Conservation (phyloP, 1,140 invertebrate genomes). For the Hylaeus anthracinus region DNA sequence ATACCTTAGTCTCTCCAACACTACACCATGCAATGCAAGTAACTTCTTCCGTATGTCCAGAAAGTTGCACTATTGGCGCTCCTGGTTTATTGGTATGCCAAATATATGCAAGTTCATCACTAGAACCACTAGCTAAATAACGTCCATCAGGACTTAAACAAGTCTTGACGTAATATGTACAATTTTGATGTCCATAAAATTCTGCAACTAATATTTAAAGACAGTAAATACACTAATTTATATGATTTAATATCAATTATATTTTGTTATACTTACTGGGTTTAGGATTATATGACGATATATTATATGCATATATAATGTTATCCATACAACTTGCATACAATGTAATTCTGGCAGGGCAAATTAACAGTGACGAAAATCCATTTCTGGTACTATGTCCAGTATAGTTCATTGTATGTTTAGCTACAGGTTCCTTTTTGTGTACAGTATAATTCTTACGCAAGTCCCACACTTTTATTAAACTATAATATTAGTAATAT, state of each 20-base stretch:
- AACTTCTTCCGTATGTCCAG: constrained; percentile 90
- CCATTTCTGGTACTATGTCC: constrained; percentile 87
- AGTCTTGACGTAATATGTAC: constrained; percentile 91
- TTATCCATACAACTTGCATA: constrained; percentile 94
- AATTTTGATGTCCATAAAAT: constrained; percentile 86
- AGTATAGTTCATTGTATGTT: constrained; percentile 86
- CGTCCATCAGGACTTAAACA: constrained; percentile 89
- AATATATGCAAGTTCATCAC: constrained; percentile 91
- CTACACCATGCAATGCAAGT: constrained; percentile 91
- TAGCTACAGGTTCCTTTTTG: constrained; percentile 86
- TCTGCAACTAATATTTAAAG: constrained; percentile 69
- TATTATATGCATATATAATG: constrained; percentile 91
- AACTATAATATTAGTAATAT: constrained; percentile 68
- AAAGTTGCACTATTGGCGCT: constrained; percentile 85
- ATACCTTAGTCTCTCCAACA: constrained; percentile 80
- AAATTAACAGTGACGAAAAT: constrained; percentile 89
- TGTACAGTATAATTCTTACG: constrained; percentile 88
- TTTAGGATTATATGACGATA: constrained; percentile 85
- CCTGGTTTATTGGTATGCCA: constrained; percentile 87
- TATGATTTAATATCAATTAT: background rate
- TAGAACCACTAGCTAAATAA: constrained; percentile 92
- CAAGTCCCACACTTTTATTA: constrained; percentile 94
- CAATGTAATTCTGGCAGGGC: constrained; percentile 85
- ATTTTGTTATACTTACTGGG: constrained; percentile 79
- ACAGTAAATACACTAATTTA: constrained; percentile 4